These are phyloP conservation scores for Nasalis larvatus DNA, from an alignment of 2,113 vertebrate genomes.

Conservation along the genomic window DNA sequence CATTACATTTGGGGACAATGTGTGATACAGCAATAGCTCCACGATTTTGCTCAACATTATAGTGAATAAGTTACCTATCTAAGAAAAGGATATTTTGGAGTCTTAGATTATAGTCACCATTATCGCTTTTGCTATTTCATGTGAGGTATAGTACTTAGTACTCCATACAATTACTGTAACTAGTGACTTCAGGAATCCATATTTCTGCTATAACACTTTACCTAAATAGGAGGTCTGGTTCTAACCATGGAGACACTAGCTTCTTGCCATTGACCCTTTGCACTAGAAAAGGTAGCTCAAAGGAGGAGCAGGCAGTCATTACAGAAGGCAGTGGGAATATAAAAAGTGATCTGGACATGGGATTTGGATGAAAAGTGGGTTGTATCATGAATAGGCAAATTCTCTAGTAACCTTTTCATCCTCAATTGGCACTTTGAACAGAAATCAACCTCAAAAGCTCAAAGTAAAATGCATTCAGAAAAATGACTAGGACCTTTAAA, in stretches of 20 bases:
- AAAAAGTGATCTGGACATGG: not conserved
- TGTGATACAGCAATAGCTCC: not conserved
- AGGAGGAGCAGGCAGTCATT: not conserved
- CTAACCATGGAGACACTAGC: not conserved
- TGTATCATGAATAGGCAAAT: conserved; percentile 42
- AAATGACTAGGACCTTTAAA: not conserved
- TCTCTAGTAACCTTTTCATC: conserved; percentile 36
- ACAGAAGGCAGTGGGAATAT: not conserved
- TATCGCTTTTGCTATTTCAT: not conserved
- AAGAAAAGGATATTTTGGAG: not conserved
- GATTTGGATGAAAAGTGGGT: conserved; percentile 24
- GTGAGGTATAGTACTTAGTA: not conserved
- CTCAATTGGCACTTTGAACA: conserved; percentile 44
- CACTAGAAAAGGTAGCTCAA: conserved; percentile 40
- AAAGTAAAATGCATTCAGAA: conserved; percentile 36
- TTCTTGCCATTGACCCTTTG: not conserved
- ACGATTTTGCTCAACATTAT: not conserved
- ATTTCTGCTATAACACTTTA: not conserved
- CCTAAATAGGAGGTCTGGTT: conserved; percentile 6
- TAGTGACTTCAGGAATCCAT: not conserved
- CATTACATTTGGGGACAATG: not conserved
- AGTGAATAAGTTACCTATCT: not conserved
- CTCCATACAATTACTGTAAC: not conserved
- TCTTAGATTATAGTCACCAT: not conserved
- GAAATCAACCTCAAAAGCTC: conserved; percentile 39